Base-by-base conservation (phyloP, 2,888 invertebrate species). In the Aspidiotus destructor region DNA sequence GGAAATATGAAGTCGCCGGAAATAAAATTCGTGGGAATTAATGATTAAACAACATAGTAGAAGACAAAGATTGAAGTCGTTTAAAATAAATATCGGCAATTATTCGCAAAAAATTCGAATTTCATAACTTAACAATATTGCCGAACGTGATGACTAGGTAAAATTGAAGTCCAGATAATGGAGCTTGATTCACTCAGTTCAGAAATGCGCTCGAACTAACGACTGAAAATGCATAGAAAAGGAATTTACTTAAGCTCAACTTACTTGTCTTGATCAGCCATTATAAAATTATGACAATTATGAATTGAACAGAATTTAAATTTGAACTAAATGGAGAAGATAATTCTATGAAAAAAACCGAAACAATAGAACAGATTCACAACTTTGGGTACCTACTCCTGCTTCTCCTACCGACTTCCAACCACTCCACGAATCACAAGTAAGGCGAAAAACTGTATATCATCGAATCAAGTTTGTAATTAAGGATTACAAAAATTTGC, bases 221-320 rank as follows among this genome's bases (percentile, higher is more conserved):
- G 16, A 55, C 3, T 17, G 17, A 55, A 17, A 55, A 28, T 28
- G 28, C 10, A 55, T 2, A 17, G 55, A 3, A 7, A 55, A 15
- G 9, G 28, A 58, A 17, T 7, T 58, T 28, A 13, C 28, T 10
- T 40, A 44, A 16, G 15, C 7, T 8, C 0, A 48, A 67, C 67
- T 60, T 40, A 67, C 67, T 67, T 67, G 40, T 67, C 67, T 44
- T 67, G 67, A 67, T 67, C 67, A 48, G 67, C n/a, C 67, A 67
- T 67, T 16, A 63, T 63, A 41, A 15, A 63, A 52, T n/a, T 15
- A 48, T 28, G 7, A 55, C 8, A 60, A 40, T 28, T 9, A 58
- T 65, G 60, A 67, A n/a, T 40, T 8, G 58, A 11, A 28, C 28
- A 28, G 28, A 58, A 15, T 58, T 28, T 9, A 5, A 28, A 58